These are phyloP conservation scores for Pseudocheirus occidentalis DNA, from an alignment of 2,797 vertebrate genomes.

Conservation along the genomic window DNA sequence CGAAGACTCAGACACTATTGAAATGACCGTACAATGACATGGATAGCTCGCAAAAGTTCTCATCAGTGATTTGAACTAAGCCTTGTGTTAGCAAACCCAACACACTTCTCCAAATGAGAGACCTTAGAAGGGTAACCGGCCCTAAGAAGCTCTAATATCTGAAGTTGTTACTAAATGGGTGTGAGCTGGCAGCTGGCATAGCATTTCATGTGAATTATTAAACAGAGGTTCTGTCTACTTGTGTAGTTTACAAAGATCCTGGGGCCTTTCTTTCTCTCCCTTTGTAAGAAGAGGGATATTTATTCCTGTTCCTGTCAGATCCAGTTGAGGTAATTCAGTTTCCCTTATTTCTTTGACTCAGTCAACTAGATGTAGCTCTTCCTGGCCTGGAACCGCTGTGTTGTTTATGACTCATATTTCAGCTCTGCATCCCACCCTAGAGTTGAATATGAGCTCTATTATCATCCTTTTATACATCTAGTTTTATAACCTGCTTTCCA, in stretches of 20 bases:
- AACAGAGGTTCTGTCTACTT: background rate
- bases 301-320: background rate
- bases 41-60: background rate
- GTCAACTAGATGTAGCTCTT: background rate
- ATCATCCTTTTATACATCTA: background rate
- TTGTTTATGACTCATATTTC: background rate
- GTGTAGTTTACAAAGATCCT: background rate
- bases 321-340: background rate
- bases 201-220: background rate
- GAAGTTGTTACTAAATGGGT: slow-evolving; percentile 1
- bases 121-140: slow-evolving; percentile 4
- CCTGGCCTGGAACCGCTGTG: background rate
- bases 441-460: background rate
- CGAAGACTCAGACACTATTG: background rate
- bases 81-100: background rate
- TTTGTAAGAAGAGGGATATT: background rate
- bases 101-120: slow-evolving; percentile 12
- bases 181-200: background rate
- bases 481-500: background rate
- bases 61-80: background rate
- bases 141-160: background rate
- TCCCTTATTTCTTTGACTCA: background rate
- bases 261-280: slow-evolving; percentile 1
- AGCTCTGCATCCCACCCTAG: background rate
- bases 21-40: background rate